Percentiles rank a stretch among this genome's conserved stretches.
Conservation (phyloP, 2,888 invertebrate species). For the Caenorhabditis japonica region DNA sequence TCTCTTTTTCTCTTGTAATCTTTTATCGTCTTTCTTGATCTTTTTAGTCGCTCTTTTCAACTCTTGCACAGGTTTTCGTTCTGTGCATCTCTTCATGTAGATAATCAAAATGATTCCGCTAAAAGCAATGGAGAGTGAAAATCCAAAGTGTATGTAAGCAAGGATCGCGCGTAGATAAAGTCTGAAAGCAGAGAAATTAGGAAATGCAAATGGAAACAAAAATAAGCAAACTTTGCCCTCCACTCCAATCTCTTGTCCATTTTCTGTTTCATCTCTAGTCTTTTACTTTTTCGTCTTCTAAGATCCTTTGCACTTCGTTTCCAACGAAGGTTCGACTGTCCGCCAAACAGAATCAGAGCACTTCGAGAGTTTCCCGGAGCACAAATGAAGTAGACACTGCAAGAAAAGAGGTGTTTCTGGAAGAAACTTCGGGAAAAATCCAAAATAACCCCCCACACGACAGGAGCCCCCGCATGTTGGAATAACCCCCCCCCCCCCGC, state of each 20-base stretch:
- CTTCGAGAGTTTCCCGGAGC: constrained; percentile 31
- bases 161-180: neutral
- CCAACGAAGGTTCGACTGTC: constrained; percentile 2
- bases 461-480: no score
- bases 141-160: neutral
- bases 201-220: no score
- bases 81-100: neutral
- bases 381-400: constrained; percentile 39
- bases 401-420: neutral
- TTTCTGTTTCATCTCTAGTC: neutral
- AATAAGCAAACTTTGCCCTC: no score
- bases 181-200: constrained; percentile 10
- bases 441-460: no score
- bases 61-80: neutral
- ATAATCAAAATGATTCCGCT: constrained; percentile 2
- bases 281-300: neutral
- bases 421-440: no score
- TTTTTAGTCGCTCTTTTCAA: neutral
- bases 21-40: no score
- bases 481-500: no score
- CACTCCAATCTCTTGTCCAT: neutral
- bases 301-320: no score
- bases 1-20: no score
- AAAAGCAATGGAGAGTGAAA: constrained; percentile 1
- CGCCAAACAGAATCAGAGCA: constrained; percentile 28